phyloP scores from a whole-genome alignment of 2,113 vertebrate genomes.

The Tragelaphus imberbis region DNA sequence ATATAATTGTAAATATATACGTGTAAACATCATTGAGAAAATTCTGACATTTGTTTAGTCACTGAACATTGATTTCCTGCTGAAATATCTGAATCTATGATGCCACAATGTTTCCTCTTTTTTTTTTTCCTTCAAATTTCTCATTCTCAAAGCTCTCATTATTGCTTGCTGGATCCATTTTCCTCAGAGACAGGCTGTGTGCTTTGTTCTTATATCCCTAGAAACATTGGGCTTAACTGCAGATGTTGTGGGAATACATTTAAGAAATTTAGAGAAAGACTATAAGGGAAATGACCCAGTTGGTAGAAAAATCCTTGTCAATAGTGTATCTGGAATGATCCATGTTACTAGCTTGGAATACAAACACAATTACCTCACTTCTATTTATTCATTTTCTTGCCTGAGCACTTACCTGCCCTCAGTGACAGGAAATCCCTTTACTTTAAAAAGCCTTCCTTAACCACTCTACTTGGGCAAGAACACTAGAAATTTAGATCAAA shows the following conservation, averaged over 20 bases:
- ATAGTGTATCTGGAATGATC: not conserved
- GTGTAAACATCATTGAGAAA: too few relatives aligned
- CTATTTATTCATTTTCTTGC: not conserved
- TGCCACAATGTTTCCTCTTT: not conserved
- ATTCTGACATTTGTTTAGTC: not conserved
- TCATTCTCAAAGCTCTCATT: not conserved
- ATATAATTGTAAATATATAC: too few relatives aligned
- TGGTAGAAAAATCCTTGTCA: not conserved
- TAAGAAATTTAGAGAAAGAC: not conserved
- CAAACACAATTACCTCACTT: not conserved
- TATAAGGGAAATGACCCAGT: not conserved
- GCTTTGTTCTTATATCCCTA: not conserved
- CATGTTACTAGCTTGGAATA: not conserved
- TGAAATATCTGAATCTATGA: not conserved
- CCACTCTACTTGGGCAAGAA: not conserved
- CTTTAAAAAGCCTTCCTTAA: not conserved
- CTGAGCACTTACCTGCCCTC: not conserved
- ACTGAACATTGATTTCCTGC: not conserved
- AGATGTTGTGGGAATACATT: not conserved
- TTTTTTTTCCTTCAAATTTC: not conserved
- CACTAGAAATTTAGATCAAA: not conserved
- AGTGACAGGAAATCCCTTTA: not conserved
- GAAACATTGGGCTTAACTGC: not conserved
- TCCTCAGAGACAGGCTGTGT: not conserved
- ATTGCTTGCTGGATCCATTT: not conserved